These are phyloP conservation scores for Hesperophylax magnus DNA, from an alignment of 1,140 invertebrate genomes.

Conservation along the genomic window DNA sequence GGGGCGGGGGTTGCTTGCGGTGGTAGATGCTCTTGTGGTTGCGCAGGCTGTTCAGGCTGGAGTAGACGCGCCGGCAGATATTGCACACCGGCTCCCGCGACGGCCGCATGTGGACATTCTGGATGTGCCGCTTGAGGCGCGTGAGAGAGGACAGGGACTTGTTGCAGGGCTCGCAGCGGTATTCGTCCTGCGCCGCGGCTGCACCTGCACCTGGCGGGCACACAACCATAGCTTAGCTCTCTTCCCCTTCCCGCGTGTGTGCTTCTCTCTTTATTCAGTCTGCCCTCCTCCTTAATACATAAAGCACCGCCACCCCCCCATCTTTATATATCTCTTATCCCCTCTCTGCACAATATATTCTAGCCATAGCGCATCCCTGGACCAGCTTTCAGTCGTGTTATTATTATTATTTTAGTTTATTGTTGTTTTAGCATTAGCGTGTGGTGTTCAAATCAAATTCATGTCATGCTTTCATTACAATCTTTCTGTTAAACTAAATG, in stretches of 20 bases:
- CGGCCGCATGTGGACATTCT: slow-evolving; percentile 89
- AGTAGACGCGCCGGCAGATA: slow-evolving; percentile 90
- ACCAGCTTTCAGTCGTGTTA: slow-evolving; percentile 51
- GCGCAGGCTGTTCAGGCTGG: slow-evolving; percentile 87
- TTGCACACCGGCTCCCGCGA: slow-evolving; percentile 89
- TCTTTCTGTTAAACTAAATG: slow-evolving; percentile 54
- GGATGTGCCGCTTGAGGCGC: slow-evolving; percentile 87
- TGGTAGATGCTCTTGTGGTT: slow-evolving; percentile 93
- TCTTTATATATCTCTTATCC: neutral
- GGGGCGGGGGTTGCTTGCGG: slow-evolving; percentile 74
- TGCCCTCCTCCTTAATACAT: slow-evolving; percentile 63
- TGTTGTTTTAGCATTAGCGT: slow-evolving; percentile 52
- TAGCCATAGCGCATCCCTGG: slow-evolving; percentile 52
- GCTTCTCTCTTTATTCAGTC: slow-evolving; percentile 63
- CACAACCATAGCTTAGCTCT: slow-evolving; percentile 66
- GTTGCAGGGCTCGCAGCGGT: slow-evolving; percentile 90
- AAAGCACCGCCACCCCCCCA: slow-evolving; percentile 56
- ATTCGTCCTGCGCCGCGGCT: slow-evolving; percentile 75
- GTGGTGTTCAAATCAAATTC: slow-evolving; percentile 47
- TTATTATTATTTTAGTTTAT: slow-evolving; percentile 26
- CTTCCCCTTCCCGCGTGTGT: slow-evolving; percentile 59
- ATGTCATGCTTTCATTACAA: slow-evolving; percentile 53
- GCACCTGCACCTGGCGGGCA: slow-evolving; percentile 70
- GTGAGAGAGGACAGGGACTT: slow-evolving; percentile 88
- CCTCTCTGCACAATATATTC: slow-evolving; percentile 39